Base-by-base conservation (phyloP, 2,113 vertebrate genomes). In the Tauraco erythrolophus region DNA sequence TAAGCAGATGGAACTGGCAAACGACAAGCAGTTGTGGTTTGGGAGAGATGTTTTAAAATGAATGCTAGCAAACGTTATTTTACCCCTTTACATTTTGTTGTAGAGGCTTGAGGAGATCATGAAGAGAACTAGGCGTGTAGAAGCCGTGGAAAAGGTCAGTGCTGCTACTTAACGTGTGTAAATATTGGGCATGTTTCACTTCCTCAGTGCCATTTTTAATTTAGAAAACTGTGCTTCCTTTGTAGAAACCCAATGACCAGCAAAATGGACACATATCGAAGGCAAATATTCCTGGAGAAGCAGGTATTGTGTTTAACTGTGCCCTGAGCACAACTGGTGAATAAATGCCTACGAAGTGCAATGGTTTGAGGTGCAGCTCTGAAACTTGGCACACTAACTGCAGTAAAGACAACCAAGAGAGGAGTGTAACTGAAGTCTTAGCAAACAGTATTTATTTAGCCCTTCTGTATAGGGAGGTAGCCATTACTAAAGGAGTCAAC, bases 21-120 rank as follows among this genome's bases (percentile, higher is more conserved):
- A 82, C 82, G 57, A 46, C 46, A 86, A 66, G 45, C 21, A 86
- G 51, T 77, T 85, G 43, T 86, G 28, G 9, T 81, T 84, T 60
- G n/a, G 53, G 45, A 72, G 43, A 86, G 27, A 24, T 8, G 41
- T 45, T 80, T 48, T 88, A 33, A 50, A 76, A 65, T 80, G 75
- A 77, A 50, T 61, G 58, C 23, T 39, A 64, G 31, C 33, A 87
- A 87, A 85, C 15, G 7, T 61, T 61, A 68, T 89, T 84, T 84
- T 79, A 91, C 16, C 21, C 37, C 70, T 89, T 91, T 84, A 60
- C 61, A 11, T 98, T 92, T 96, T 53, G 31, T 96, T 85, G 23
- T 88, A 99, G 99, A 98, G 99, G 76, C 98, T 99, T 89, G 99
- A 99, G 80, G 99, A 99, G 97, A 99, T 99, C 92, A 99, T 99